Base-by-base conservation (phyloP, 1,140 invertebrate genomes). In the Brachionus rubens region DNA sequence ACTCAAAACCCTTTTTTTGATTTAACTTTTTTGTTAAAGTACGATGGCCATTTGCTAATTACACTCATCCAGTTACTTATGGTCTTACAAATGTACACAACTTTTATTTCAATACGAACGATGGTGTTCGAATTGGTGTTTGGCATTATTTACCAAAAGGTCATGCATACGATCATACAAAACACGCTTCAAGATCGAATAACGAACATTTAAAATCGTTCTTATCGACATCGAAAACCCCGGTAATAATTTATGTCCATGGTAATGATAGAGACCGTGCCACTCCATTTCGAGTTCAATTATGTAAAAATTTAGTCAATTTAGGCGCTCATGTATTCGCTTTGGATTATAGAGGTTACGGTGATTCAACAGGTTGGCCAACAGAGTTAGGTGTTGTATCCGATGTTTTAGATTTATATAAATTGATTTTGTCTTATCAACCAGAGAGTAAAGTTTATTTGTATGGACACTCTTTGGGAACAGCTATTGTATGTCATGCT, bases 301-400 rank as follows among this genome's bases (percentile, higher is more conserved):
- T 65, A 9, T 65, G 59, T n/a, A 65, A 36, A 0, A 65, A 65
- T 24, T 41, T 65, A 21, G 59, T 65, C 2, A 43, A 65, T 36
- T 41, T 65, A 41, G 59, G 59, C 10, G 3, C 24, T 19, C 59
- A 96, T 83, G 88, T 96, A 77, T 83, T 96, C 24, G 88, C 95
- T 87, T 86, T 96, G n/a, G 94, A 97, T 81, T 97, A 96, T 80
- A 87, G 94, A 80, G 94, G 94, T 0, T 97, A 94, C 87, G 94
- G 94, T 2, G 85, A 92, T 16, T 96, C 93, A 50, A 90, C 93
- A 80, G 94, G 94, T 0, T 86, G 87, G 4, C 92, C 93, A 10
- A 90, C 90, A 6, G 94, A 96, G 85, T 86, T 88, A 80, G 93
- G 84, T 82, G 33, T 54, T 40, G 48, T 54, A 41, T 26, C 26